phyloP scores from a whole-genome alignment of 2,113 vertebrate species.

The Forbesichthys papilliferus region DNA sequence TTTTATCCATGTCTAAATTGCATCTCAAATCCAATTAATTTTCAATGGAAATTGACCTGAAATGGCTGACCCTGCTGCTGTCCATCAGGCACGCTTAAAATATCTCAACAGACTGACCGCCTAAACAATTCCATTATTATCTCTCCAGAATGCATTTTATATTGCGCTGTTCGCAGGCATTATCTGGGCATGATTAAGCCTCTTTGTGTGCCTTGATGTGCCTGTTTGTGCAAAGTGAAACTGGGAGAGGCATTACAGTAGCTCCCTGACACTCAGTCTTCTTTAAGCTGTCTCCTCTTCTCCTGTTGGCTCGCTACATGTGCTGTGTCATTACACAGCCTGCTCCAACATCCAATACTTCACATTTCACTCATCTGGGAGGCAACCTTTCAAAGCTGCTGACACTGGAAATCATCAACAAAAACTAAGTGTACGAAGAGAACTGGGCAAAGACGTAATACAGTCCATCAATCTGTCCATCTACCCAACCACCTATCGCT shows the following conservation, averaged over 20 bases:
- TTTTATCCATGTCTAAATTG: no score
- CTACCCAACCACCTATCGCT: no score
- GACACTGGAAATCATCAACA: neutral
- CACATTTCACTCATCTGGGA: constrained; percentile 12
- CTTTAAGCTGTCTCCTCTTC: constrained; percentile 16
- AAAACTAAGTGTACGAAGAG: neutral
- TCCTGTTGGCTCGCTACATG: constrained; percentile 29
- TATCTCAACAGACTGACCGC: no score
- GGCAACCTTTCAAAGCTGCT: constrained; percentile 4
- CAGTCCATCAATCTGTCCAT: neutral
- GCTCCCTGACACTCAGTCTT: constrained; percentile 20
- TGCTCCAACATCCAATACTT: constrained; percentile 24
- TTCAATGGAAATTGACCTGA: no score
- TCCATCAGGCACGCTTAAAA: no score
- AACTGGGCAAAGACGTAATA: neutral
- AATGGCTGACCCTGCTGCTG: no score
- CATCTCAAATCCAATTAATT: no score
- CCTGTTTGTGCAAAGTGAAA: neutral
- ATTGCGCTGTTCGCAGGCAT: no score
- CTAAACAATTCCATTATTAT: no score
- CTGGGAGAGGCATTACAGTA: constrained; percentile 5
- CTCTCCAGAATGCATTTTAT: no score
- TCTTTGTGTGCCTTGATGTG: no score
- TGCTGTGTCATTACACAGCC: constrained; percentile 40
- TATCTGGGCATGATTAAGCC: no score